These are phyloP conservation scores for Melanostoma scalare DNA, from an alignment of 2,888 invertebrate species.

Conservation along the genomic window DNA sequence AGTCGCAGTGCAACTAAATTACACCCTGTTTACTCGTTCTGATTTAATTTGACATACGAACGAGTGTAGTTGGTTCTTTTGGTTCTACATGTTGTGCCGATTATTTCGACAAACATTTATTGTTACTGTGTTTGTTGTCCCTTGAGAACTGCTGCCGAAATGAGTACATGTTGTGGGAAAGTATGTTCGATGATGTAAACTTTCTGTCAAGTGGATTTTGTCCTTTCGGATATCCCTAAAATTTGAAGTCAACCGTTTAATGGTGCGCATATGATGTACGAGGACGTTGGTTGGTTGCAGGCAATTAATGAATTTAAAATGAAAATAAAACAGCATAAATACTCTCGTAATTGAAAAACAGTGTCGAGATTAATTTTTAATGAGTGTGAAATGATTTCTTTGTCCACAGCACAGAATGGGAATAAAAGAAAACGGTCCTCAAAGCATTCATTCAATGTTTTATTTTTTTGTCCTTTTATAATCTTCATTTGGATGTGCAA, in stretches of 20 bases:
- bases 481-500: slow-evolving; percentile 27
- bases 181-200: slow-evolving; percentile 28
- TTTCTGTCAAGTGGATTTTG: slow-evolving; percentile 57
- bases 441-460: not conserved
- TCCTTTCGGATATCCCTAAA: slow-evolving; percentile 72
- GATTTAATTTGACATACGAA: slow-evolving; percentile 79
- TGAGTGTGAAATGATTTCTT: slow-evolving; percentile 46
- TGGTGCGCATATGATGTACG: slow-evolving; percentile 70
- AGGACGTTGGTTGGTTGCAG: slow-evolving; percentile 26
- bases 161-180: slow-evolving; percentile 58
- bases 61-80: slow-evolving; percentile 33
- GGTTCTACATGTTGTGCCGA: slow-evolving; percentile 15
- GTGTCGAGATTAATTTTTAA: slow-evolving; percentile 33
- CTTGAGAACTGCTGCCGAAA: slow-evolving; percentile 79
- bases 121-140: slow-evolving; percentile 75
- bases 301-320: slow-evolving; percentile 41
- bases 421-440: slow-evolving; percentile 16
- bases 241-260: slow-evolving; percentile 81
- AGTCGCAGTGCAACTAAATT: slow-evolving; percentile 23
- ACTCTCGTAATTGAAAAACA: not conserved
- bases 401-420: not conserved
- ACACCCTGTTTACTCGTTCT: slow-evolving; percentile 79
- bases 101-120: slow-evolving; percentile 55
- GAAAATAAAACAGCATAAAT: slow-evolving; percentile 1
- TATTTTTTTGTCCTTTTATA: slow-evolving; percentile 1